phyloP scores from a whole-genome alignment of 92 coral and sea anemone genomes.

The Phymanthus crucifer region DNA sequence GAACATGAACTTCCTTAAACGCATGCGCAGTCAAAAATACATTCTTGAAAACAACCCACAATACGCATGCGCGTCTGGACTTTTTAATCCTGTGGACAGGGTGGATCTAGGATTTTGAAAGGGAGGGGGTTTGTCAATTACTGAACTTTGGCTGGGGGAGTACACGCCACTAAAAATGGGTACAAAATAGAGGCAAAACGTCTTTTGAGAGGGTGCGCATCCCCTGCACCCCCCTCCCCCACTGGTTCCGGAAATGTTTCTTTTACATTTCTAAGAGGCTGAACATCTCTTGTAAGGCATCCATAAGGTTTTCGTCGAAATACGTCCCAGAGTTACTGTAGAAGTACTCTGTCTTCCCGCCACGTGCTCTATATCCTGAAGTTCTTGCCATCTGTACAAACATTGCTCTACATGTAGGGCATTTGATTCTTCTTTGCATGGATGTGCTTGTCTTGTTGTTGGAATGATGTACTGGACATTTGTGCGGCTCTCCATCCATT shows the following conservation, averaged over 20 bases:
- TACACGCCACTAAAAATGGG: not conserved
- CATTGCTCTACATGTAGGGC: not conserved
- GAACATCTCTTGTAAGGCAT: not conserved
- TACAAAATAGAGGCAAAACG: not conserved
- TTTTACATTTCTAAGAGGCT: not conserved
- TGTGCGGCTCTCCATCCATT: not conserved
- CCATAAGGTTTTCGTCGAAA: not conserved
- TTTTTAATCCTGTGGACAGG: too few species aligned
- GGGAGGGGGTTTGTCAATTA: too few species aligned
- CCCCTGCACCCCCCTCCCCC: too few species aligned
- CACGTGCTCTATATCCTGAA: not conserved
- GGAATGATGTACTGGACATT: not conserved
- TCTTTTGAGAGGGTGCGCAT: too few species aligned
- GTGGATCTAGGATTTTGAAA: too few species aligned
- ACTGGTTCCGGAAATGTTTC: not conserved
- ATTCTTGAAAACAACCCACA: too few species aligned
- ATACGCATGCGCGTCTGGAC: too few species aligned
- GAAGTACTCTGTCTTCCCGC: not conserved
- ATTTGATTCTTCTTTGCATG: slow-evolving; percentile 1
- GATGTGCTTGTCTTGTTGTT: not conserved
- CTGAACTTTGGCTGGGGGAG: too few species aligned
- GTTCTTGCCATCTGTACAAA: not conserved
- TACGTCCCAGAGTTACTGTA: not conserved
- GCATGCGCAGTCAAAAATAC: too few species aligned
- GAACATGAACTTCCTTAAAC: too few species aligned